Evolutionary conservation across 1,140 invertebrate species (phyloP), one percentile per base, ranked within the genome.

Genomic region (Drosophila sp.): DNA sequence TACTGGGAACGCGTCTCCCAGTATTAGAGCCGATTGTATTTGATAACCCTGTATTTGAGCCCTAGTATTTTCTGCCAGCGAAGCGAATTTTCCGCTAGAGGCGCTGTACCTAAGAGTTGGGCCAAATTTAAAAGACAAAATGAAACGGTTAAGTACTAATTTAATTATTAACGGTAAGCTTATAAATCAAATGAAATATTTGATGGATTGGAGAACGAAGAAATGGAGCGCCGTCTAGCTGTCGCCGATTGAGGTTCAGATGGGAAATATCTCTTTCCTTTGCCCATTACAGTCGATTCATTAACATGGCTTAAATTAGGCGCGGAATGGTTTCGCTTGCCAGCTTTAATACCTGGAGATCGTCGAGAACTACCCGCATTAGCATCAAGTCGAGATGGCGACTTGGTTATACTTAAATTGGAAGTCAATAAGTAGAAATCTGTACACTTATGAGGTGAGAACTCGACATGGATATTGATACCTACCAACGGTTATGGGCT

Each of bases 151-250:
- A 17, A 17, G 17, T 17, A 17, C 17, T 17, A 17, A 17, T 17
- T 17, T 17, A 17, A 17, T 17, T 17, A 17, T 17, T 17, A 38
- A 11, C 10, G 3, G 55, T 54, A 60, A 32, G 25, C 25, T 50
- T 58, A 76, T 1, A 76, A 25, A 33, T 68, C 50, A 6, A 76
- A 76, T 1, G 72, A 74, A 23, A 60, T n/a, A 35, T 75, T 75
- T 1, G 71, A 17, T 25, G 35, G 55, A n/a, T 67, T 56, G 0
- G 11, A 7, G 6, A 75, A 75, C 5, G 71, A 44, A 1, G 63
- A 67, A 2, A 75, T 50, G 11, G 44, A 27, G 27, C 7, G 44
- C 17, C 11, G 55, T 27, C 30, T 25, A 29, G 5, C 33, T 38
- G 0, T n/a, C 44, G 1, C 23, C 60, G 1, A 4, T 17, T 32